Evolutionary conservation across 2,113 vertebrate genomes (phyloP).

Genomic region (Ptilonorhynchus violaceus): DNA sequence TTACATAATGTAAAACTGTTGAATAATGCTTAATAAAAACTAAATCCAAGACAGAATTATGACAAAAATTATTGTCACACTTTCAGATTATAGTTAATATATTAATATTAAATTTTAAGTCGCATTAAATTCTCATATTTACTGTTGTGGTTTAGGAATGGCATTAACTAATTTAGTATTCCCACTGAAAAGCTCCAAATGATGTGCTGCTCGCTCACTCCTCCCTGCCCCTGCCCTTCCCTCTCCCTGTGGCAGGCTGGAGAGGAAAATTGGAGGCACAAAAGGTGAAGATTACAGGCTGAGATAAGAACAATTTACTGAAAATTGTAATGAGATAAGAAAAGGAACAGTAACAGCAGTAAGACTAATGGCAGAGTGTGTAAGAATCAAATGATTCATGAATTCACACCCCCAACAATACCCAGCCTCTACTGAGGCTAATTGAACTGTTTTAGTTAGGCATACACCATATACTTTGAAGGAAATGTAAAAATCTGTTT

Average conservation of each 20-base stretch:
- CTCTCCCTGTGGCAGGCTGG: not conserved
- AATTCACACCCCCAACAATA: not conserved
- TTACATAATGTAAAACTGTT: not conserved
- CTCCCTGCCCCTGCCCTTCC: not conserved
- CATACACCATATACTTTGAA: not conserved
- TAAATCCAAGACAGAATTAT: not conserved
- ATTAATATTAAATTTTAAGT: not conserved
- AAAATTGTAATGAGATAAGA: too few relatives aligned
- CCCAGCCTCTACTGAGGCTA: not conserved
- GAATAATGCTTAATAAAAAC: not conserved
- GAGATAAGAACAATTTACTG: not conserved
- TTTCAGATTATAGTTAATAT: not conserved
- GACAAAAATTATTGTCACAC: not conserved
- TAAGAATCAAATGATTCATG: accelerated
- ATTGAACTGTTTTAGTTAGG: not conserved
- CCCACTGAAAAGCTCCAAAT: not conserved
- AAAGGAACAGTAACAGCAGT: not conserved
- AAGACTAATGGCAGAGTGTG: not conserved
- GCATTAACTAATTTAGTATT: not conserved
- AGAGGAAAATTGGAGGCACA: not conserved
- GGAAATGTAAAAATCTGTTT: not conserved
- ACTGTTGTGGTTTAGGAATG: not conserved
- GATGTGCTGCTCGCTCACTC: not conserved
- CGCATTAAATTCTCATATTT: not conserved
- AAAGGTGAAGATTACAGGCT: not conserved